Evolutionary conservation across 2,113 vertebrate species (phyloP).

Genomic region (Helogale parvula): DNA sequence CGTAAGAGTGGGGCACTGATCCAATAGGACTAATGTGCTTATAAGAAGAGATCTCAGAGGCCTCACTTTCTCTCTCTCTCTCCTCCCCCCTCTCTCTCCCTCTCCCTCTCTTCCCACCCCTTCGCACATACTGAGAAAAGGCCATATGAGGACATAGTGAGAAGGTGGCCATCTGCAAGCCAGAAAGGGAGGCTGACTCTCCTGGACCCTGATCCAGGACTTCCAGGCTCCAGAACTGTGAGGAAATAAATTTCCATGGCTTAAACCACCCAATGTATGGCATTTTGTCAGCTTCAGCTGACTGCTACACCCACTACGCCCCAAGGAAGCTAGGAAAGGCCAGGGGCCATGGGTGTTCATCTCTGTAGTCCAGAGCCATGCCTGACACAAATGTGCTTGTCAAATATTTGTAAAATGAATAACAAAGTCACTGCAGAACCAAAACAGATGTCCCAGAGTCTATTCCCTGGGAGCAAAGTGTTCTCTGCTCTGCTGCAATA

Average conservation of each 20-base stretch:
- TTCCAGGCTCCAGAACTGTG: background rate
- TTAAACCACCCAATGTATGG: background rate
- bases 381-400: background rate
- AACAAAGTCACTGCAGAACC: background rate
- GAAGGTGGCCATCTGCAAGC: background rate
- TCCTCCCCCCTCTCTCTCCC: too few species aligned
- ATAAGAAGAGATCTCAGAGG: background rate
- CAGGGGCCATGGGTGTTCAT: background rate
- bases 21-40: background rate
- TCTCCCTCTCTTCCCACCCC: background rate
- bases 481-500: background rate
- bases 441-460: background rate
- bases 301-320: background rate
- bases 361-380: background rate
- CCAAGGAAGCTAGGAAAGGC: background rate
- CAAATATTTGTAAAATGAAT: background rate
- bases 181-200: background rate
- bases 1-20: background rate
- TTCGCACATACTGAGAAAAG: background rate
- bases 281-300: background rate
- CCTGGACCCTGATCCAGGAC: background rate
- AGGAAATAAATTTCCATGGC: background rate
- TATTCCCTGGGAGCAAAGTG: background rate
- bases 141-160: background rate
- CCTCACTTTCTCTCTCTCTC: background rate